These are phyloP conservation scores for Halocynthia roretzi DNA, from an alignment of 23 tunicate species.

Conservation along the genomic window DNA sequence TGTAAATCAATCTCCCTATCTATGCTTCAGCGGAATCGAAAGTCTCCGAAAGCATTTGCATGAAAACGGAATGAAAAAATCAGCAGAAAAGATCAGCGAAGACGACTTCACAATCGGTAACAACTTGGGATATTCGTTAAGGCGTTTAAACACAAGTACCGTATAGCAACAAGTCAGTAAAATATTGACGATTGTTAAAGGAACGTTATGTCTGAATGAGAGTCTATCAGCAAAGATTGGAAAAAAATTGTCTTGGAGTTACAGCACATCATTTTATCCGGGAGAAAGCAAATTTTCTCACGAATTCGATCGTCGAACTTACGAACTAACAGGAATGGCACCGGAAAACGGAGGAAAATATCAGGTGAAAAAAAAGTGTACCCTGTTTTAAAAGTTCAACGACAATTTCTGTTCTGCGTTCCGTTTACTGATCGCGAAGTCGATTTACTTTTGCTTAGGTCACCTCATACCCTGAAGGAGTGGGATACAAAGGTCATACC, in stretches of 20 bases:
- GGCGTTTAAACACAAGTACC: no score
- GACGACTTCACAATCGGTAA: conserved; percentile 15
- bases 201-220: conserved; percentile 66
- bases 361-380: conserved; percentile 28
- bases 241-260: conserved; percentile 60
- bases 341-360: conserved; percentile 73
- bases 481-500: conserved; percentile 79
- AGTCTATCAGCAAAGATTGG: conserved; percentile 45
- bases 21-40: conserved; percentile 51
- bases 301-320: conserved; percentile 27
- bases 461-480: conserved; percentile 58
- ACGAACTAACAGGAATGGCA: conserved; percentile 37
- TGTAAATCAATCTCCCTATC: conserved; percentile 28
- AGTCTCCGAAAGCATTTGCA: conserved; percentile 46
- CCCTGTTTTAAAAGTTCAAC: no score
- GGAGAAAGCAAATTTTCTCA: conserved; percentile 75
- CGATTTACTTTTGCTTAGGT: conserved; percentile 28
- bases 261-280: conserved; percentile 83
- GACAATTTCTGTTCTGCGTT: no score
- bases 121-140: not conserved
- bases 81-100: conserved; percentile 11
- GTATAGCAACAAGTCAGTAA: no score
- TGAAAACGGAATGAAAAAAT: conserved; percentile 19
- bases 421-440: not conserved
- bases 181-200: conserved; percentile 1